A percentile compares a stretch with the other conserved stretches of the same genome.
These are phyloP conservation scores for Anguilla anguilla DNA, from an alignment of 2,797 vertebrate species.

Conservation along the genomic window DNA sequence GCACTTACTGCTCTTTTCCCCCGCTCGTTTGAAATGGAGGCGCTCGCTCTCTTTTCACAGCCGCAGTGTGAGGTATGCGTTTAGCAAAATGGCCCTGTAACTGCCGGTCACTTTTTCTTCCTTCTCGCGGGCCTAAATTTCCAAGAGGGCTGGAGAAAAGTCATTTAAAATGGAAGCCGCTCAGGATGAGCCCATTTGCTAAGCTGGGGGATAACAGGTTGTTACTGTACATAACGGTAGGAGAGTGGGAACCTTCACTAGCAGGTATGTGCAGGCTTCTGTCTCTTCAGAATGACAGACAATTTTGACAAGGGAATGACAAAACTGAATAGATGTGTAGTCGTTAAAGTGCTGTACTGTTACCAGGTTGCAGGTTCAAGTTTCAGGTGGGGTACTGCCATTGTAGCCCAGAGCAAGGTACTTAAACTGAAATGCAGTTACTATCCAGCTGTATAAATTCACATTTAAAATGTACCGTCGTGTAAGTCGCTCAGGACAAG, in stretches of 20 bases:
- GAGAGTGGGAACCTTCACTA: neutral
- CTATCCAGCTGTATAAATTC: neutral
- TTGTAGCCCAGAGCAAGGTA: neutral
- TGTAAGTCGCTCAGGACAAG: neutral
- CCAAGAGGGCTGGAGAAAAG: neutral
- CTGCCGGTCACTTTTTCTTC: neutral
- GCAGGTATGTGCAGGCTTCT: neutral
- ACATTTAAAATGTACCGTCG: neutral
- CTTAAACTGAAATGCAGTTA: neutral
- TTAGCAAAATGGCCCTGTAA: neutral
- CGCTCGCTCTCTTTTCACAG: neutral
- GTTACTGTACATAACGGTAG: neutral
- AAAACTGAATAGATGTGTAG: neutral
- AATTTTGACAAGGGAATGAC: neutral
- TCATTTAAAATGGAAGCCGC: neutral
- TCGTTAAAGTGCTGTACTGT: neutral
- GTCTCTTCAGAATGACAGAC: neutral
- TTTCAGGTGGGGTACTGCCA: neutral
- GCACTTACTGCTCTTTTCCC: neutral
- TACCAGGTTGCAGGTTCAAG: no score
- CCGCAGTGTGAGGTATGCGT: neutral
- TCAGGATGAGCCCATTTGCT: neutral
- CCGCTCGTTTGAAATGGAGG: neutral
- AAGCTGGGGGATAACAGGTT: neutral
- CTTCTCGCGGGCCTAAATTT: neutral